Evolutionary conservation across 2,888 invertebrate genomes (phyloP).

Genomic region (Zaprionus obscuricornis): DNA sequence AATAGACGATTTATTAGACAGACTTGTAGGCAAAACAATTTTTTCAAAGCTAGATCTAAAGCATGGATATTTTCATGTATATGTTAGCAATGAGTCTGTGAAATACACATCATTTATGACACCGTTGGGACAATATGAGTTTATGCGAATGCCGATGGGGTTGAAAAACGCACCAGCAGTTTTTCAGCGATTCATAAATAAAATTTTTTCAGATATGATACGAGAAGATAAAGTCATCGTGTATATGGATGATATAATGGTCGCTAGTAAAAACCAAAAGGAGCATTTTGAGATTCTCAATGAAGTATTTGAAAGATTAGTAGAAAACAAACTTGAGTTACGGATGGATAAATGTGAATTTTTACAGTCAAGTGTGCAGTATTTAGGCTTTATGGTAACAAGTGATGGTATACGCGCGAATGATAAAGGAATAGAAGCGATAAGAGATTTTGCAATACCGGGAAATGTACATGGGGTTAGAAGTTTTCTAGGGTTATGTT

Average conservation of each 20-base stretch:
- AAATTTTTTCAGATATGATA: slow-evolving; percentile 26
- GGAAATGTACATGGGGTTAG: slow-evolving; percentile 16
- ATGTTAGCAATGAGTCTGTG: slow-evolving; percentile 3
- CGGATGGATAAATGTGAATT: slow-evolving; percentile 10
- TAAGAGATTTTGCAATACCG: slow-evolving; percentile 16
- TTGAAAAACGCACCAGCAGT: slow-evolving; percentile 1
- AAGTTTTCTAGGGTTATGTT: slow-evolving; percentile 29
- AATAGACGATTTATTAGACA: background rate
- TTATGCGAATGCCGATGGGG: slow-evolving; percentile 2
- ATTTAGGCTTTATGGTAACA: slow-evolving; percentile 14
- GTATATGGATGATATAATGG: slow-evolving; percentile 27
- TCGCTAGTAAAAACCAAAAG: slow-evolving; percentile 3
- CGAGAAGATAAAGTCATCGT: slow-evolving; percentile 1
- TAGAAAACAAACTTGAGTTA: slow-evolving; percentile 4
- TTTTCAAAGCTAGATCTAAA: slow-evolving; percentile 9
- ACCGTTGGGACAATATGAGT: slow-evolving; percentile 10
- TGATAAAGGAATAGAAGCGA: slow-evolving; percentile 11
- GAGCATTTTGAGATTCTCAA: slow-evolving; percentile 15
- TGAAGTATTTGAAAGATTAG: slow-evolving; percentile 9
- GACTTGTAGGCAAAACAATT: background rate
- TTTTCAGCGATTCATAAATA: slow-evolving; percentile 20
- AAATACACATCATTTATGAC: slow-evolving; percentile 12
- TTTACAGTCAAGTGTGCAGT: slow-evolving; percentile 8
- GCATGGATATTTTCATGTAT: slow-evolving; percentile 4
- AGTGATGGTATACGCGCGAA: slow-evolving; percentile 18